Evolutionary conservation across 2,113 vertebrate genomes (phyloP).

Genomic region (Albula goreensis): DNA sequence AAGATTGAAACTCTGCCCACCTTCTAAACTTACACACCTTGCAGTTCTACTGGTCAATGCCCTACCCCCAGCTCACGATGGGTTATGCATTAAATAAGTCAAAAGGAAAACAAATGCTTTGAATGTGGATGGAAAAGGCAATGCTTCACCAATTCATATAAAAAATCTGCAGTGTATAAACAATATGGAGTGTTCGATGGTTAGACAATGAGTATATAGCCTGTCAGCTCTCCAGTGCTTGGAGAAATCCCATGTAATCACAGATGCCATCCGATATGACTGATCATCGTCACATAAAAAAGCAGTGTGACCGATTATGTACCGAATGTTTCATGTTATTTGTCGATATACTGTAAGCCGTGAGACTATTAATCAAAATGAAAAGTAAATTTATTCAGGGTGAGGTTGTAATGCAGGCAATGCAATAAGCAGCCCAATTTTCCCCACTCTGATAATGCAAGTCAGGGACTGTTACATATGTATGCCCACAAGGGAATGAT

Average conservation of each 20-base stretch:
- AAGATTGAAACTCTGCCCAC: neutral
- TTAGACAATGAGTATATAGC: neutral
- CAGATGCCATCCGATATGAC: neutral
- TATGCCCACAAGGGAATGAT: neutral
- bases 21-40: neutral
- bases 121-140: neutral
- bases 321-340: neutral
- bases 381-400: neutral
- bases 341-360: neutral
- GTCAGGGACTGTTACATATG: slow-evolving; percentile 1
- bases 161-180: neutral
- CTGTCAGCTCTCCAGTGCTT: neutral
- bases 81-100: neutral
- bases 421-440: neutral
- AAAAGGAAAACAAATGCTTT: neutral
- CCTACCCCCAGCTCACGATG: neutral
- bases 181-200: neutral
- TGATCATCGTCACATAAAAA: neutral
- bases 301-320: neutral
- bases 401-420: neutral
- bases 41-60: neutral
- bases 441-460: neutral
- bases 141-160: neutral
- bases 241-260: neutral
- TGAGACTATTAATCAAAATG: slow-evolving; percentile 1